Conservation (phyloP, 2,113 vertebrate species). For the Nyctereutes procyonoides region DNA sequence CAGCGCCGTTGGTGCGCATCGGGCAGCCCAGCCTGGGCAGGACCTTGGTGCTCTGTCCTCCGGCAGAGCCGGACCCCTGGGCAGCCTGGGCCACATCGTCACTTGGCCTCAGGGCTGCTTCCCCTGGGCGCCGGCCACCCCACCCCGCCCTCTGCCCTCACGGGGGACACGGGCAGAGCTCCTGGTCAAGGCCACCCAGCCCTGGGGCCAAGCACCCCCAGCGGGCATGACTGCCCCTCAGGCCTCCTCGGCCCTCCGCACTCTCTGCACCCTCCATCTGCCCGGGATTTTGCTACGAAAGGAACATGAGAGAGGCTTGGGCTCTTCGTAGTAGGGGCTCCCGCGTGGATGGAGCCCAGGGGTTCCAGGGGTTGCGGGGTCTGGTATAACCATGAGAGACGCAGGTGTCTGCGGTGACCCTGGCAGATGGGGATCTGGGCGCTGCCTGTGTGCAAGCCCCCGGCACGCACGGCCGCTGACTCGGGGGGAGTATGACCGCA, state of each 20-base stretch:
- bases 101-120: background rate
- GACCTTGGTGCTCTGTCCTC: background rate
- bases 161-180: background rate
- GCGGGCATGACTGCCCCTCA: background rate
- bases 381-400: background rate
- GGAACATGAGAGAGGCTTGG: background rate
- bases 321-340: background rate
- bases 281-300: background rate
- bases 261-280: no score
- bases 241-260: background rate
- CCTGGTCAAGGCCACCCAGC: background rate
- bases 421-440: background rate
- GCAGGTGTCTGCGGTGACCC: background rate
- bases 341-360: background rate
- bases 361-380: no score
- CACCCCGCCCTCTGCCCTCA: background rate
- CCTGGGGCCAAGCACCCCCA: background rate
- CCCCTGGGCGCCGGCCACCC: background rate
- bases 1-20: no score
- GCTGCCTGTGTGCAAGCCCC: rapidly evolving
- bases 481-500: rapidly evolving
- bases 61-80: background rate
- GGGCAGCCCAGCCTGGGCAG: no score
- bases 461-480: rapidly evolving
- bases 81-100: background rate